A percentile compares a stretch with the other conserved stretches of the same genome.
These are phyloP conservation scores for Zingel zingel DNA, from an alignment of 2,113 vertebrate species.

Conservation along the genomic window DNA sequence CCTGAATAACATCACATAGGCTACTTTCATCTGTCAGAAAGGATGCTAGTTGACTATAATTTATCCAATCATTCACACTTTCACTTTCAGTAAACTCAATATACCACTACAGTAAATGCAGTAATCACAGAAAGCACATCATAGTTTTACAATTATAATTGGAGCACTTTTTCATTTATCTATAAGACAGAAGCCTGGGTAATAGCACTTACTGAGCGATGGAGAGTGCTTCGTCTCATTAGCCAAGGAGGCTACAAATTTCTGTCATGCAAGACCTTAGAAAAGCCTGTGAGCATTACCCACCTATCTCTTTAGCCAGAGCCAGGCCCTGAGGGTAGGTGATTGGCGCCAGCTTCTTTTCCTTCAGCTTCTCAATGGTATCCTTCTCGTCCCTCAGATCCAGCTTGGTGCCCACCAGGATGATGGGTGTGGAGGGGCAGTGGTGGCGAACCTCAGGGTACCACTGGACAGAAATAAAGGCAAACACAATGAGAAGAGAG, in stretches of 20 bases:
- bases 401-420: slow-evolving; percentile 96
- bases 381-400: slow-evolving; percentile 98
- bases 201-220: neutral
- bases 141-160: neutral
- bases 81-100: neutral
- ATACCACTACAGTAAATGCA: neutral
- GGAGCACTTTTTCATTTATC: neutral
- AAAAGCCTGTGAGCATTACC: neutral
- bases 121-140: neutral
- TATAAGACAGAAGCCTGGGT: neutral
- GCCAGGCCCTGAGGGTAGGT: slow-evolving; percentile 97
- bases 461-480: slow-evolving; percentile 84
- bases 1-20: too few relatives aligned
- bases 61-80: neutral
- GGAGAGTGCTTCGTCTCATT: too few relatives aligned
- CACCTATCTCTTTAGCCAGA: slow-evolving; percentile 97
- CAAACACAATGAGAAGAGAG: neutral
- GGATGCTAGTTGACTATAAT: neutral
- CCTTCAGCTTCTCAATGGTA: slow-evolving; percentile 97
- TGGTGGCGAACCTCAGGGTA: slow-evolving; percentile 97
- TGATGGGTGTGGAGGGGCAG: slow-evolving; percentile 98
- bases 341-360: slow-evolving; percentile 97
- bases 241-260: neutral
- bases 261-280: neutral
- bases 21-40: neutral